A percentile compares a stretch with the other conserved stretches of the same genome.
These are phyloP conservation scores for Dioctria linearis DNA, from an alignment of 2,888 invertebrate genomes.

Conservation along the genomic window DNA sequence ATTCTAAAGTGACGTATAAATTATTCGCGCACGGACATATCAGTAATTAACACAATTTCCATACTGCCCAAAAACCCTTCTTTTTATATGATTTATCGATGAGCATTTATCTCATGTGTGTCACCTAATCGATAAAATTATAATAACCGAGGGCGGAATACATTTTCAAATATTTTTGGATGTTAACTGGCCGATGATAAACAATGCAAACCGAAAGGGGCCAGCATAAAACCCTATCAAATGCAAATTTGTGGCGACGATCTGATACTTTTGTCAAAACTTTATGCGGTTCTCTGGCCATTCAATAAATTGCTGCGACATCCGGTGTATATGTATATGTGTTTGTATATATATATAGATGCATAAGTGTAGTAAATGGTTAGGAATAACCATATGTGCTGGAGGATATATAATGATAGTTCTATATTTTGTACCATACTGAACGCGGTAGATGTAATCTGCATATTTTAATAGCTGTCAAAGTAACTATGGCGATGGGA, in stretches of 20 bases:
- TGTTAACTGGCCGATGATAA: slow-evolving; percentile 34
- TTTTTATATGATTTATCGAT: slow-evolving; percentile 40
- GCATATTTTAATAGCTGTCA: slow-evolving; percentile 40
- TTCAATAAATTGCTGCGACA: slow-evolving; percentile 41
- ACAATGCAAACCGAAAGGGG: slow-evolving; percentile 38
- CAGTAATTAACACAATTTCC: slow-evolving; percentile 53
- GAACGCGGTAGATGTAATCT: slow-evolving; percentile 26
- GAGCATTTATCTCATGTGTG: slow-evolving; percentile 40
- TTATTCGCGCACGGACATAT: slow-evolving; percentile 48
- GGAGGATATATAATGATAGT: too few relatives aligned
- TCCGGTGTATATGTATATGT: background rate
- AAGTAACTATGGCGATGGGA: background rate
- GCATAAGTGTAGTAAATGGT: too few relatives aligned
- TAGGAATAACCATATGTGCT: too few relatives aligned
- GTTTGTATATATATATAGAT: background rate
- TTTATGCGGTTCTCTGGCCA: slow-evolving; percentile 32
- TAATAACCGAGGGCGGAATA: slow-evolving; percentile 47
- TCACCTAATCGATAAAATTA: slow-evolving; percentile 53
- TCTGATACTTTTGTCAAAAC: slow-evolving; percentile 51
- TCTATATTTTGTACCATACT: background rate
- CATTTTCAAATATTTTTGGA: slow-evolving; percentile 45
- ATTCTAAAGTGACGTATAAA: slow-evolving; percentile 47
- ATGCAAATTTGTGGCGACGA: slow-evolving; percentile 48
- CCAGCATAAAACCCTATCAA: slow-evolving; percentile 47
- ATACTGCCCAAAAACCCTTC: slow-evolving; percentile 23